A percentile compares a stretch with the other conserved stretches of the same genome.
Conservation (phyloP, 2,888 invertebrate genomes). For the Bembecia ichneumoniformis region DNA sequence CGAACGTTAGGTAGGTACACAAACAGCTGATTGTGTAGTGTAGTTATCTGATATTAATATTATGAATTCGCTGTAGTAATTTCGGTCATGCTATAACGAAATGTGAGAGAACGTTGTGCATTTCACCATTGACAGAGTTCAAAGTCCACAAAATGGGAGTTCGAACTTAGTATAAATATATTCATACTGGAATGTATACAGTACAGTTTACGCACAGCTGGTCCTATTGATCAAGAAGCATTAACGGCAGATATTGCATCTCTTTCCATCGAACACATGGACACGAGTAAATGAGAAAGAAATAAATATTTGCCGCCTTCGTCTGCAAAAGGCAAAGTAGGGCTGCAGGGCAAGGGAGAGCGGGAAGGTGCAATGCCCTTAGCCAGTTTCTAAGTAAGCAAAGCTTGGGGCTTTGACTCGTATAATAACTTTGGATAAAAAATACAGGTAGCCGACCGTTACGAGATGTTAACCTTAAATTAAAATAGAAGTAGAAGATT, state of each 20-base stretch:
- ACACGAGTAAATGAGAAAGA: slow-evolving; percentile 40
- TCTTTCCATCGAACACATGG: slow-evolving; percentile 48
- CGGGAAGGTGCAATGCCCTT: slow-evolving; percentile 68
- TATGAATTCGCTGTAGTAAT: too few relatives aligned
- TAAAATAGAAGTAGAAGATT: slow-evolving; percentile 28
- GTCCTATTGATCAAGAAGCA: slow-evolving; percentile 48
- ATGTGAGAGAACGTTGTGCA: slow-evolving; percentile 35
- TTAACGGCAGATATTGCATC: slow-evolving; percentile 49
- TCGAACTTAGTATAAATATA: slow-evolving; percentile 33
- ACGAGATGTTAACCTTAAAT: slow-evolving; percentile 61
- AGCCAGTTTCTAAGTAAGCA: slow-evolving; percentile 49
- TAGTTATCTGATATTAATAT: too few relatives aligned
- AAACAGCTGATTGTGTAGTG: too few relatives aligned
- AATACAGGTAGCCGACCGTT: slow-evolving; percentile 65
- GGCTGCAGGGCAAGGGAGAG: slow-evolving; percentile 70
- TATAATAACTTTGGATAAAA: slow-evolving; percentile 51
- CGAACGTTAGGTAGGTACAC: too few relatives aligned
- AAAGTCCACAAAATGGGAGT: slow-evolving; percentile 48
- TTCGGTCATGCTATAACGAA: slow-evolving; percentile 17
- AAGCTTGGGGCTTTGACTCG: slow-evolving; percentile 61
- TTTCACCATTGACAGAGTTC: slow-evolving; percentile 62
- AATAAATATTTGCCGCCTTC: slow-evolving; percentile 42
- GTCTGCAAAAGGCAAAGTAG: slow-evolving; percentile 58
- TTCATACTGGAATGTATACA: slow-evolving; percentile 43
- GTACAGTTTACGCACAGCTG: slow-evolving; percentile 56